A percentile compares a stretch with the other conserved stretches of the same genome.
Conservation (phyloP, 30 jellyfish, hydroid and myxozoan genomes). For the Cassiopea andromeda region DNA sequence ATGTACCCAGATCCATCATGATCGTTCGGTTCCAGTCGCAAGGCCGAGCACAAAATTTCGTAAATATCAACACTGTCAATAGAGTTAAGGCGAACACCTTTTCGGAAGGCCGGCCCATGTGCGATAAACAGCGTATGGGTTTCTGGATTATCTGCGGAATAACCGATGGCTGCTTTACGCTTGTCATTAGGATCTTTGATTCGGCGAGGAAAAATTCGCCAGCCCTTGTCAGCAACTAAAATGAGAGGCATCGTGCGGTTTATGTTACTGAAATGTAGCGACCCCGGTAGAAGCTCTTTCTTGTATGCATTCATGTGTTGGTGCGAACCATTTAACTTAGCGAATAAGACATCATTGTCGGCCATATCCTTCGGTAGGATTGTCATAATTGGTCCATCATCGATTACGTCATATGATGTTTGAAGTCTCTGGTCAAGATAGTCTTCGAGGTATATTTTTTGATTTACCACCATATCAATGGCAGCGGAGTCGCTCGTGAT, state of each 20-base stretch:
- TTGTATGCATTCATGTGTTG: slow-evolving; percentile 78
- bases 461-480: slow-evolving; percentile 57
- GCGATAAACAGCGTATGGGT: slow-evolving; percentile 89
- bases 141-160: slow-evolving; percentile 52
- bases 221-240: slow-evolving; percentile 88
- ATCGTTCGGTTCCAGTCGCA: slow-evolving; percentile 78
- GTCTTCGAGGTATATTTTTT: slow-evolving; percentile 88
- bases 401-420: slow-evolving; percentile 77
- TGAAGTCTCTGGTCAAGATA: slow-evolving; percentile 36
- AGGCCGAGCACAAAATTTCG: slow-evolving; percentile 84
- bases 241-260: slow-evolving; percentile 87
- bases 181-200: slow-evolving; percentile 83
- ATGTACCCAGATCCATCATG: slow-evolving; percentile 83
- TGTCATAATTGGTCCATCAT: slow-evolving; percentile 86
- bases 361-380: slow-evolving; percentile 60
- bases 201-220: slow-evolving; percentile 91
- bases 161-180: slow-evolving; percentile 92
- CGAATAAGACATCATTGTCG: slow-evolving; percentile 21
- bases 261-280: slow-evolving; percentile 73
- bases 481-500: slow-evolving; percentile 96
- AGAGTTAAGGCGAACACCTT: slow-evolving; percentile 48
- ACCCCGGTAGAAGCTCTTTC: slow-evolving; percentile 76
- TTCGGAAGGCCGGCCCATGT: slow-evolving; percentile 94
- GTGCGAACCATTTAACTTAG: slow-evolving; percentile 70
- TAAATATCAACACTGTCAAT: slow-evolving; percentile 87